phyloP scores from a whole-genome alignment of 2,888 invertebrate species.

The Sarcophaga subvicina region DNA sequence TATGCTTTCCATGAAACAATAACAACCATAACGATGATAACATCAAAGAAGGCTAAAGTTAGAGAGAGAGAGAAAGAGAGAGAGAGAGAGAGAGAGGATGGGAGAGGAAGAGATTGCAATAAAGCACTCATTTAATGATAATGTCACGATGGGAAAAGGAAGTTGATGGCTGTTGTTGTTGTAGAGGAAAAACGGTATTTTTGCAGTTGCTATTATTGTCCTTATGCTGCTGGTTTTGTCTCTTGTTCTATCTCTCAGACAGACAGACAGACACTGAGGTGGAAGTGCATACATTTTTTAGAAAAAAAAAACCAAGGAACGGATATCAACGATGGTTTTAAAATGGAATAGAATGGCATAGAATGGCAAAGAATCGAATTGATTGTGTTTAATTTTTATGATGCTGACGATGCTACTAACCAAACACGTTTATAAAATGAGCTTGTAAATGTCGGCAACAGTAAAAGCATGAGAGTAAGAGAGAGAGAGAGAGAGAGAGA shows the following conservation, averaged over 20 bases:
- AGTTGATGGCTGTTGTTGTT: too few relatives aligned
- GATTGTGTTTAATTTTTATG: constrained; percentile 15
- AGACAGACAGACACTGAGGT: not conserved
- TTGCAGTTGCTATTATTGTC: too few relatives aligned
- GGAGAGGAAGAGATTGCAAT: not conserved
- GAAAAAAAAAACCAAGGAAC: not conserved
- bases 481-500: too few relatives aligned
- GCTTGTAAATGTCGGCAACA: not conserved
- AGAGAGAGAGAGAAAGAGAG: too few relatives aligned
- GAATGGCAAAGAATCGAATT: constrained; percentile 26
- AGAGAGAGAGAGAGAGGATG: not conserved
- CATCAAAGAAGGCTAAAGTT: too few relatives aligned
- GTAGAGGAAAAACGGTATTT: too few relatives aligned
- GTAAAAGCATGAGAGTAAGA: not conserved
- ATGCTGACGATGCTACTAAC: constrained; percentile 19
- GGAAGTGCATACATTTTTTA: constrained; percentile 24
- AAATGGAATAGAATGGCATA: not conserved
- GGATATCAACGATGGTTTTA: not conserved
- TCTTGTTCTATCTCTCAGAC: not conserved
- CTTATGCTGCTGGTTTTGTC: too few relatives aligned
- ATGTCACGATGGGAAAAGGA: too few relatives aligned
- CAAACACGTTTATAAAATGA: not conserved
- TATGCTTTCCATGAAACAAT: too few relatives aligned
- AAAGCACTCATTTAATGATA: too few relatives aligned
- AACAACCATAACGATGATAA: too few relatives aligned